A percentile compares a stretch with the other conserved stretches of the same genome.
Conservation (phyloP, 2,113 vertebrate genomes). For the Fukomys damarensis region DNA sequence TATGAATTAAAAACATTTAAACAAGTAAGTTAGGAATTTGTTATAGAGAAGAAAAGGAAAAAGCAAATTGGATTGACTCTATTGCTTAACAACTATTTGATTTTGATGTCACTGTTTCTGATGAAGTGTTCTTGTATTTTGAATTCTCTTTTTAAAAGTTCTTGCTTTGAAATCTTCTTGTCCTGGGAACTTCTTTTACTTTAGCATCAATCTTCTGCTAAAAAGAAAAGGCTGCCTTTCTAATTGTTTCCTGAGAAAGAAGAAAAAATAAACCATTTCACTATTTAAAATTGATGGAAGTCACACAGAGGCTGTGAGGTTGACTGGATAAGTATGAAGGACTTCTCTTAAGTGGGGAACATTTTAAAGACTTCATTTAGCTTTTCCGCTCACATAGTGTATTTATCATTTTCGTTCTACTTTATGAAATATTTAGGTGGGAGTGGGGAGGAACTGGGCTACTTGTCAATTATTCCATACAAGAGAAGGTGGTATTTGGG, state of each 20-base stretch:
- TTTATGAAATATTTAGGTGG: neutral
- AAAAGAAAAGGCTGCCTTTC: neutral
- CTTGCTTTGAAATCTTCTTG: neutral
- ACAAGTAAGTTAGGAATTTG: neutral
- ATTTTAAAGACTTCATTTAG: neutral
- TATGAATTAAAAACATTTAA: constrained; percentile 39
- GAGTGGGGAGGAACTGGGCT: neutral
- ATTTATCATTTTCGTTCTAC: neutral
- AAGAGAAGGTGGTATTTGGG: neutral
- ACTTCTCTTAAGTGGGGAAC: neutral
- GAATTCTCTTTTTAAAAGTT: neutral
- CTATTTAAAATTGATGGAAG: neutral
- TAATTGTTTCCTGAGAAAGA: neutral
- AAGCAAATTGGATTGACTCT: neutral
- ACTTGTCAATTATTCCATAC: neutral
- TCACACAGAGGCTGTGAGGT: neutral
- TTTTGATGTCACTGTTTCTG: neutral
- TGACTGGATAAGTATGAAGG: neutral
- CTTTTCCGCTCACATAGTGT: neutral
- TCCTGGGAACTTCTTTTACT: neutral
- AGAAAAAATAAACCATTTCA: neutral
- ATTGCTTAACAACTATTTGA: neutral
- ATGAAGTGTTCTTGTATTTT: neutral
- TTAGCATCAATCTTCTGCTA: neutral
- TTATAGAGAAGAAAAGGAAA: neutral